Evolutionary conservation across 1,140 invertebrate species (phyloP).

Genomic region (Rhynchophorus ferrugineus): DNA sequence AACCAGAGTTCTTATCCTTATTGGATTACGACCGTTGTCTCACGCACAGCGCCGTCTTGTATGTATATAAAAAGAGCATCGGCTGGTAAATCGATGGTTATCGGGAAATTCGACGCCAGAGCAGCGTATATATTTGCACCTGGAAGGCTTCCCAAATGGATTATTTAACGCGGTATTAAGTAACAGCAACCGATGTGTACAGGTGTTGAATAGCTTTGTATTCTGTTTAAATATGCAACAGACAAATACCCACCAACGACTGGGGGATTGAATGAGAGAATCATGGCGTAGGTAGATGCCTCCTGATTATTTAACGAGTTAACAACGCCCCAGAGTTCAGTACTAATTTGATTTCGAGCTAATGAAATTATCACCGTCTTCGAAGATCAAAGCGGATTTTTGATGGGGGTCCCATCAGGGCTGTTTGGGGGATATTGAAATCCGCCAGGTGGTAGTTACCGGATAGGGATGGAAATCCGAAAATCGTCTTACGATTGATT

Average conservation of each 20-base stretch:
- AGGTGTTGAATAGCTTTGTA: conserved; percentile 21
- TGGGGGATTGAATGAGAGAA: conserved; percentile 12
- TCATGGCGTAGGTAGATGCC: conserved; percentile 9
- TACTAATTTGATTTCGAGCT: conserved; percentile 9
- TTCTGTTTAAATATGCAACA: conserved; percentile 18
- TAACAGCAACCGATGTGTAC: conserved; percentile 17
- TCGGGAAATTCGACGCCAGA: too few species aligned
- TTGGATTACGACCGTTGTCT: too few species aligned
- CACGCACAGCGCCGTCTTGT: too few species aligned
- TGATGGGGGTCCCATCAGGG: not conserved
- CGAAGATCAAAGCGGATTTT: conserved; percentile 8
- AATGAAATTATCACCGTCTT: conserved; percentile 5
- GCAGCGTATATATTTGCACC: conserved; percentile 4
- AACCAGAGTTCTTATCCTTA: too few species aligned
- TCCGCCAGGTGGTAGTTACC: too few species aligned
- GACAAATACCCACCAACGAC: conserved; percentile 18
- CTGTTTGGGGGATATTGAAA: not conserved
- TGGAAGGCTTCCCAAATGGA: conserved; percentile 16
- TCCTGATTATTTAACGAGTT: conserved; percentile 21
- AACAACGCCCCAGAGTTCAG: conserved; percentile 10
- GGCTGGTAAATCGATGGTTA: too few species aligned
- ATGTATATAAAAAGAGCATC: too few species aligned
- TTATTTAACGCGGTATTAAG: conserved; percentile 22
- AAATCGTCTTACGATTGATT: too few species aligned
- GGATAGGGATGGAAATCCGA: too few species aligned